Evolutionary conservation across 2,888 invertebrate genomes (phyloP).

Genomic region (Cheilosia grossa): DNA sequence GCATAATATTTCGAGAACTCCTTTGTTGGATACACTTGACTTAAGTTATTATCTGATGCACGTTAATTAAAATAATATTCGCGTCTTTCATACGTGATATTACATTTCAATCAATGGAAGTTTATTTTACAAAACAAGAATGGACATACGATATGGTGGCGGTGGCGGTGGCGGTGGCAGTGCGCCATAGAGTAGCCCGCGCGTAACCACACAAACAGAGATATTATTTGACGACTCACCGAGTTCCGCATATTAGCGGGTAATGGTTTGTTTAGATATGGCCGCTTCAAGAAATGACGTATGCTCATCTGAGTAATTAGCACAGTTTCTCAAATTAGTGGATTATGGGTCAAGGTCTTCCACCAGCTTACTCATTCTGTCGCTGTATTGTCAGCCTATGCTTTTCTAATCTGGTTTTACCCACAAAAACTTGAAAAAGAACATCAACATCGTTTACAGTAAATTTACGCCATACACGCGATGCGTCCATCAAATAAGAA

Average conservation of each 20-base stretch:
- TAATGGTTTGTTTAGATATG: slow-evolving; percentile 17
- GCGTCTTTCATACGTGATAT: slow-evolving; percentile 56
- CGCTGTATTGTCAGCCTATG: background rate
- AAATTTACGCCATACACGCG: slow-evolving; percentile 25
- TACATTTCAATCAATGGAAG: slow-evolving; percentile 56
- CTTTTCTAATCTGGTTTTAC: slow-evolving; percentile 24
- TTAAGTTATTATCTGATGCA: slow-evolving; percentile 21
- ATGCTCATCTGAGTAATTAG: slow-evolving; percentile 31
- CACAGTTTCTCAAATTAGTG: slow-evolving; percentile 31
- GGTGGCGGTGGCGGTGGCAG: too few relatives aligned
- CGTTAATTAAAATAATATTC: slow-evolving; percentile 48
- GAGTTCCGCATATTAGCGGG: slow-evolving; percentile 34
- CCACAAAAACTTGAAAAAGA: slow-evolving; percentile 12
- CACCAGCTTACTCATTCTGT: slow-evolving; percentile 6
- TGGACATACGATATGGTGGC: slow-evolving; percentile 17
- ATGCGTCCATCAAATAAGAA: slow-evolving; percentile 37
- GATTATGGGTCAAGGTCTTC: slow-evolving; percentile 60
- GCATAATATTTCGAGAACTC: slow-evolving; percentile 19
- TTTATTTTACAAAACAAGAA: slow-evolving; percentile 42
- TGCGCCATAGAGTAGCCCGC: slow-evolving; percentile 2
- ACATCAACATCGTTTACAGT: slow-evolving; percentile 7
- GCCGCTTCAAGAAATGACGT: slow-evolving; percentile 42
- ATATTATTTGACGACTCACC: slow-evolving; percentile 22
- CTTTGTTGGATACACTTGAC: slow-evolving; percentile 31
- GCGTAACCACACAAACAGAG: slow-evolving; percentile 13